Percentiles rank a stretch among this genome's conserved stretches.
Evolutionary conservation across 2,888 invertebrate genomes (phyloP).

Genomic region (Epinotia nisella): DNA sequence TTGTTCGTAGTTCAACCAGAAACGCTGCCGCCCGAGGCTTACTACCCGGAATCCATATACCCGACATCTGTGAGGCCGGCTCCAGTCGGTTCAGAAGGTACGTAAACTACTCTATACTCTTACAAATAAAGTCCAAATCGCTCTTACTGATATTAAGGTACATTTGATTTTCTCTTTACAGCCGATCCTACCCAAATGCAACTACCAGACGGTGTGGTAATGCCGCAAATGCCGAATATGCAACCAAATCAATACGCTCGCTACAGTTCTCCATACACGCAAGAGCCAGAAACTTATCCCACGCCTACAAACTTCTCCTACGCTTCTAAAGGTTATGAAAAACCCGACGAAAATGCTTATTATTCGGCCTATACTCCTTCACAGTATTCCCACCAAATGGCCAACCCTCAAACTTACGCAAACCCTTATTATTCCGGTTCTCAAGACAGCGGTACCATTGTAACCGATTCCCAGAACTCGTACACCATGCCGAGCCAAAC

Average conservation of each 20-base stretch:
- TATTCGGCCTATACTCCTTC: conserved; percentile 72
- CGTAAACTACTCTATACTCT: conserved; percentile 34
- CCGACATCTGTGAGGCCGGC: conserved; percentile 88
- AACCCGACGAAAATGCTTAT: conserved; percentile 63
- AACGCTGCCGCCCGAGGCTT: conserved; percentile 62
- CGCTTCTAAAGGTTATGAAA: conserved; percentile 63
- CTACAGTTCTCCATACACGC: conserved; percentile 60
- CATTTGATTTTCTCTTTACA: conserved; percentile 57
- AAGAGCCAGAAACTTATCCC: conserved; percentile 63
- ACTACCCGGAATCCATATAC: conserved; percentile 79
- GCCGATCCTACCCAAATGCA: conserved; percentile 71
- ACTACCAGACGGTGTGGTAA: conserved; percentile 72
- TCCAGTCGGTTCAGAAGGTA: conserved; percentile 89
- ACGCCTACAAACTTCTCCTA: conserved; percentile 61
- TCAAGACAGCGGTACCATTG: conserved; percentile 61
- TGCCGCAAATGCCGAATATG: conserved; percentile 61
- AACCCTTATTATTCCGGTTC: conserved; percentile 73
- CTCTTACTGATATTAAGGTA: background rate
- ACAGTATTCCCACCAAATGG: conserved; percentile 63
- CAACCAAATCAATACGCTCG: conserved; percentile 65
- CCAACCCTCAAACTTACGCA: conserved; percentile 67
- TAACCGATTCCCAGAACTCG: conserved; percentile 67
- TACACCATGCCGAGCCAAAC: conserved; percentile 52
- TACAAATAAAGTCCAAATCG: background rate
- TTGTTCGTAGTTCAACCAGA: conserved; percentile 65